phyloP scores from a whole-genome alignment of 23 tunicate genomes.

The Halocynthia aurantium region DNA sequence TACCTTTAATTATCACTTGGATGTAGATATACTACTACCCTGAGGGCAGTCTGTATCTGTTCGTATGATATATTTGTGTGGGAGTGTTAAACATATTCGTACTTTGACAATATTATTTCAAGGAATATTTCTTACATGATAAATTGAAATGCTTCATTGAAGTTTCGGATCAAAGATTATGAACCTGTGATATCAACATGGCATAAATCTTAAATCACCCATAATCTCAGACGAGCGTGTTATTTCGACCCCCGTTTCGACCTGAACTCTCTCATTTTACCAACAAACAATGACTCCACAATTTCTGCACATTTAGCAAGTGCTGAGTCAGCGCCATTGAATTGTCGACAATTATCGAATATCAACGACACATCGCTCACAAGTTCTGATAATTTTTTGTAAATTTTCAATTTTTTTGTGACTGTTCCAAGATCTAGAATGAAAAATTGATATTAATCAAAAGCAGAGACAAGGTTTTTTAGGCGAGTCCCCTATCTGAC shows the following conservation, averaged over 20 bases:
- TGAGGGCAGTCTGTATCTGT: too few species aligned
- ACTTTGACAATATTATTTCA: too few species aligned
- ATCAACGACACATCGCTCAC: constrained; percentile 87
- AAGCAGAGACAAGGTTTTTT: too few species aligned
- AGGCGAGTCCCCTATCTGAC: too few species aligned
- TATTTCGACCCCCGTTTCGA: constrained; percentile 15
- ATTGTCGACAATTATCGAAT: constrained; percentile 92
- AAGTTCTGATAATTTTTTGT: constrained; percentile 78
- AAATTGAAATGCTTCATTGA: neutral
- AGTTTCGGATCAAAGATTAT: neutral
- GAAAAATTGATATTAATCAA: neutral
- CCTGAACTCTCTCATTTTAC: constrained; percentile 74
- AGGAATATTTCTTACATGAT: too few species aligned
- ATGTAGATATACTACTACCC: too few species aligned
- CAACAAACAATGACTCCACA: constrained; percentile 83
- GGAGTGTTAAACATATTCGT: too few species aligned
- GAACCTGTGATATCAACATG: neutral
- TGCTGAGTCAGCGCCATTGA: constrained; percentile 89
- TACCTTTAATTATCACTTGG: too few species aligned
- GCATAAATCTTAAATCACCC: neutral
- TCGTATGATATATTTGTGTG: too few species aligned
- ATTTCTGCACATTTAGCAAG: constrained; percentile 91
- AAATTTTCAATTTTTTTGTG: constrained; percentile 55
- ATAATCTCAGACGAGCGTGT: neutral
- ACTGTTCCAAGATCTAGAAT: constrained; percentile 73